Conservation (phyloP, 2,113 vertebrate genomes). For the Coreoperca whiteheadi region DNA sequence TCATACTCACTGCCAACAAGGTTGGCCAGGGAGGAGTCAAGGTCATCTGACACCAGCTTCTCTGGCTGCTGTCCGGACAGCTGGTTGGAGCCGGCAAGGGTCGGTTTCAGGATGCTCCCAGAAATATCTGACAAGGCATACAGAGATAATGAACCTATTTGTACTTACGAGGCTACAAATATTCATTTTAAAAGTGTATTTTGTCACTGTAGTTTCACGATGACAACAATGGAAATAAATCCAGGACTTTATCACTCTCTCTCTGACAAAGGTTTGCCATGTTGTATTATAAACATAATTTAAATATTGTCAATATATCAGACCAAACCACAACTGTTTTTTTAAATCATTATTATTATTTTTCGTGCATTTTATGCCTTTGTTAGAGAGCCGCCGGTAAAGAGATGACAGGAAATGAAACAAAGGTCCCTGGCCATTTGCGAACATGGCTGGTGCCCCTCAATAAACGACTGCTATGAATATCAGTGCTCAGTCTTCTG, state of each 20-base stretch:
- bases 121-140: constrained; percentile 83
- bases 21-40: constrained; percentile 98
- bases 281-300: neutral
- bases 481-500: neutral
- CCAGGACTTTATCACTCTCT: neutral
- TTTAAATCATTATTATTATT: neutral
- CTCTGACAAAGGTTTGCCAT: neutral
- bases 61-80: constrained; percentile 89
- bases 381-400: neutral
- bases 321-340: rapidly evolving
- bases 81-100: constrained; percentile 91
- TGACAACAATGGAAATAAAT: neutral
- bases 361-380: neutral
- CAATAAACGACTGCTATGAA: neutral
- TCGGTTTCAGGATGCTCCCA: constrained; percentile 96
- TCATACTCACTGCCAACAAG: constrained; percentile 96
- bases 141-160: neutral
- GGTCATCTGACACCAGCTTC: constrained; percentile 96
- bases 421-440: neutral
- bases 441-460: neutral
- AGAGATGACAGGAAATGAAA: constrained; percentile 13
- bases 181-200: neutral
- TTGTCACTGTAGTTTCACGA: neutral
- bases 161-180: neutral
- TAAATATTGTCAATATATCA: neutral